phyloP scores from a whole-genome alignment of 1,140 invertebrate species.

The Temnothorax curvispinosus region DNA sequence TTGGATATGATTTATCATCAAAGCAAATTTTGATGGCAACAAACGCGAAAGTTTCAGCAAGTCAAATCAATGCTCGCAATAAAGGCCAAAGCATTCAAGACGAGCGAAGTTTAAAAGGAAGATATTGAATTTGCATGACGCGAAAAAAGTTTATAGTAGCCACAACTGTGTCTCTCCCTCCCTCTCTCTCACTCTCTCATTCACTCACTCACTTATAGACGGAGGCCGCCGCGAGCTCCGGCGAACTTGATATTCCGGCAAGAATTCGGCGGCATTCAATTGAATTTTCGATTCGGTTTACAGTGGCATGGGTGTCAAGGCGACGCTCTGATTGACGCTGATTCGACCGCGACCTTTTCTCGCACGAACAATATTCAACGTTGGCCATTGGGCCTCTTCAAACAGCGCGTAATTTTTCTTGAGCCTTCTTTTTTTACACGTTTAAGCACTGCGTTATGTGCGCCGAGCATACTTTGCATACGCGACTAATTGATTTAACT shows the following conservation, averaged over 20 bases:
- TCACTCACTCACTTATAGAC: background rate
- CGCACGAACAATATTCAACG: slow-evolving; percentile 70
- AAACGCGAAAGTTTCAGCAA: background rate
- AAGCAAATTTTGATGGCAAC: slow-evolving; percentile 12
- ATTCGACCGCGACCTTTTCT: slow-evolving; percentile 77
- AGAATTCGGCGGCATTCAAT: slow-evolving; percentile 73
- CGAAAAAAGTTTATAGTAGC: slow-evolving; percentile 20
- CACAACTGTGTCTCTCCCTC: too few relatives aligned
- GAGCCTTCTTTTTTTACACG: background rate
- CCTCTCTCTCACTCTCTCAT: background rate
- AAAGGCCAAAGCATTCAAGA: slow-evolving; percentile 2
- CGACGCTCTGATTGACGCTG: slow-evolving; percentile 73
- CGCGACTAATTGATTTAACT: background rate
- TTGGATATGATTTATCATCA: slow-evolving; percentile 4
- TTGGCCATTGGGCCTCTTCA: slow-evolving; percentile 70
- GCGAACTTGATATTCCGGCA: slow-evolving; percentile 70
- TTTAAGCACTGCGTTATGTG: background rate
- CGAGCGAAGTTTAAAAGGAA: background rate
- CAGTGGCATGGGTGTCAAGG: slow-evolving; percentile 62
- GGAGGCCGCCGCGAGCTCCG: slow-evolving; percentile 1
- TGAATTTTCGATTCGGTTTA: slow-evolving; percentile 77
- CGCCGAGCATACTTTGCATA: background rate
- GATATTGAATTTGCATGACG: slow-evolving; percentile 32
- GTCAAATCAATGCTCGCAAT: background rate
- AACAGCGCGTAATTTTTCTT: slow-evolving; percentile 44